Percentiles rank a stretch among this genome's conserved stretches.
These are phyloP conservation scores for Leucopternis melanops DNA, from an alignment of 2,113 vertebrate species.

Conservation along the genomic window DNA sequence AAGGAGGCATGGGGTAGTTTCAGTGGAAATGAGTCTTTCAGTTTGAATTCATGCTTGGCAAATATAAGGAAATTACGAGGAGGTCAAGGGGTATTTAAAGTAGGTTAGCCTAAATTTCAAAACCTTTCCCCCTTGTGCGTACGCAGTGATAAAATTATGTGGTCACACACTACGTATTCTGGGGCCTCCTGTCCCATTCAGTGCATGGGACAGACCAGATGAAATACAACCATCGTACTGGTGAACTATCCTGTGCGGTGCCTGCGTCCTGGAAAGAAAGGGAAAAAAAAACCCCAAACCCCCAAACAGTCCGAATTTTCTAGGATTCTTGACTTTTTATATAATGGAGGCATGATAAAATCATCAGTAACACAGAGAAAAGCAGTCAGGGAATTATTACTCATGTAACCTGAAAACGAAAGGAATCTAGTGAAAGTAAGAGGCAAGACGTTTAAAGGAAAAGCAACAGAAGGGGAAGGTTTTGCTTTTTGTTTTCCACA, in stretches of 20 bases:
- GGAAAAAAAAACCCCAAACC: rapidly evolving
- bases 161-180: not conserved
- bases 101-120: not conserved
- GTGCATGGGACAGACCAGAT: no score
- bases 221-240: not conserved
- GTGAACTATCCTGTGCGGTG: not conserved
- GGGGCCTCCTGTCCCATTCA: not conserved
- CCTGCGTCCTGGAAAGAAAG: not conserved
- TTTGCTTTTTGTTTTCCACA: not conserved
- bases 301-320: not conserved
- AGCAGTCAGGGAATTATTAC: not conserved
- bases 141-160: not conserved
- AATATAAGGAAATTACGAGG: not conserved
- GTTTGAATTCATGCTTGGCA: not conserved
- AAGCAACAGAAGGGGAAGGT: not conserved
- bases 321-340: not conserved
- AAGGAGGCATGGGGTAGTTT: not conserved
- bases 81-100: not conserved
- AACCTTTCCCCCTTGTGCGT: not conserved
- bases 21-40: not conserved
- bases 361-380: not conserved
- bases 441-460: not conserved
- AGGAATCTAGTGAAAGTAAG: not conserved
- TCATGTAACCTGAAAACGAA: not conserved
- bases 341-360: not conserved